A percentile compares a stretch with the other conserved stretches of the same genome.
Conservation (phyloP, 2,888 invertebrate species). For the Baccha elongata region DNA sequence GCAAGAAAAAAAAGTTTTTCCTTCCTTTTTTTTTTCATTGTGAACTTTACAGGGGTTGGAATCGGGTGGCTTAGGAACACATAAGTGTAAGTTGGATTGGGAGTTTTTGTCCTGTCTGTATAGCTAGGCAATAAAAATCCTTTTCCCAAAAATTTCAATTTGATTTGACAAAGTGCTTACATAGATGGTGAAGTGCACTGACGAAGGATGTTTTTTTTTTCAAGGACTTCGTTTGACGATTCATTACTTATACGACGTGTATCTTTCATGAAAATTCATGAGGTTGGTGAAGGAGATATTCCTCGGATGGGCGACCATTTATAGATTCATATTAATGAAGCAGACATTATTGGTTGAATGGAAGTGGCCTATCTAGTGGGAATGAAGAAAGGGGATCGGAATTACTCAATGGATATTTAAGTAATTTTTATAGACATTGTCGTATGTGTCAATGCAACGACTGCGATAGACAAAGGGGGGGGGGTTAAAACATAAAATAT, state of each 20-base stretch:
- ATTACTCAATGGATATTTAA: conserved; percentile 47
- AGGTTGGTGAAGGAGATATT: conserved; percentile 32
- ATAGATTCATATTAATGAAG: conserved; percentile 71
- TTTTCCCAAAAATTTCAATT: conserved; percentile 78
- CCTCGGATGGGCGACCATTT: conserved; percentile 23
- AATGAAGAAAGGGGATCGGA: not conserved
- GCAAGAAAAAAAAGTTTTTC: conserved; percentile 20
- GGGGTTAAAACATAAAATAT: too few species aligned
- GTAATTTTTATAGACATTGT: conserved; percentile 57
- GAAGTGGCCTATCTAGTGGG: conserved; percentile 14
- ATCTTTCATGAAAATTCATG: conserved; percentile 66
- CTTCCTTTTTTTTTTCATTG: conserved; percentile 38
- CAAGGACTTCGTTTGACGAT: conserved; percentile 38
- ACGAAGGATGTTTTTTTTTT: conserved; percentile 37
- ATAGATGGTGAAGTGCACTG: conserved; percentile 51
- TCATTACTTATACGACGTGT: conserved; percentile 67
- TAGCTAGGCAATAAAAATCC: conserved; percentile 72
- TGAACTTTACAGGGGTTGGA: conserved; percentile 37
- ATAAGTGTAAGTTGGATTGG: not conserved
- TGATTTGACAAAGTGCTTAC: conserved; percentile 76
- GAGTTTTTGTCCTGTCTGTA: conserved; percentile 24
- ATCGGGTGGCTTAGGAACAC: conserved; percentile 7
- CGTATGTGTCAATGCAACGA: conserved; percentile 16
- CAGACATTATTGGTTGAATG: conserved; percentile 61
- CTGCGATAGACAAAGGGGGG: not conserved